Evolutionary conservation across 2,888 invertebrate species (phyloP).

Genomic region (Cremastobaeus sp.): DNA sequence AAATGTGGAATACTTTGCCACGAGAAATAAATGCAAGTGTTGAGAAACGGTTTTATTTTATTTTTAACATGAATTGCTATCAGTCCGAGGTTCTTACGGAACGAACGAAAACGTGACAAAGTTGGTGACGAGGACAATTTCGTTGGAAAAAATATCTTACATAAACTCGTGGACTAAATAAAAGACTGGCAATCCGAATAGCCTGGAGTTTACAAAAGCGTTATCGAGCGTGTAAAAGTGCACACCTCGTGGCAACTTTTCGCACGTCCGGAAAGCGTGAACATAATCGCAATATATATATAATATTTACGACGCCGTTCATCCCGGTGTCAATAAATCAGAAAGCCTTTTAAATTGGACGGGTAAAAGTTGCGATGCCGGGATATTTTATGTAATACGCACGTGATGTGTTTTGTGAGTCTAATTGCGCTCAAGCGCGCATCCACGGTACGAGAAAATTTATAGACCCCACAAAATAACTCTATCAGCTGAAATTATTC

Average conservation of each 20-base stretch:
- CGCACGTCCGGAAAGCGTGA: conserved; percentile 3
- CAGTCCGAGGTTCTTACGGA: no score
- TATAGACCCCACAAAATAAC: conserved; percentile 39
- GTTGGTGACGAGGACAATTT: conserved; percentile 13
- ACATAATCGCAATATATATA: conserved; percentile 21
- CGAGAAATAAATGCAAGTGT: no score
- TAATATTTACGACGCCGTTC: conserved; percentile 26
- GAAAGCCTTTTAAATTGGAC: conserved; percentile 29
- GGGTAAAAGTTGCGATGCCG: conserved; percentile 35
- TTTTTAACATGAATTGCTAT: no score
- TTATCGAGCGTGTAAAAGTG: conserved; percentile 22
- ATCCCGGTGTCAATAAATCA: conserved; percentile 25
- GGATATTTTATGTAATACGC: conserved; percentile 53
- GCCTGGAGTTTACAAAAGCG: conserved; percentile 11
- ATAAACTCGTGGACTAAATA: conserved; percentile 3
- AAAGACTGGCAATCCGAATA: conserved; percentile 8
- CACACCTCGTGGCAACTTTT: conserved; percentile 14
- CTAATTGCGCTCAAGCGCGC: conserved; percentile 37
- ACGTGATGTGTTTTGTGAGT: conserved; percentile 51
- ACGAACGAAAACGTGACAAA: conserved; percentile 4
- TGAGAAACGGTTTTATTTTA: no score
- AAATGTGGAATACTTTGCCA: no score
- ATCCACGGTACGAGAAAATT: conserved; percentile 31
- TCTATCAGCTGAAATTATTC: conserved; percentile 38
- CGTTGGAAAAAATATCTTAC: conserved; percentile 18